Percentiles rank a stretch among this genome's conserved stretches.
phyloP scores from a whole-genome alignment of 2,113 vertebrate genomes.

The Actinemys pallida region DNA sequence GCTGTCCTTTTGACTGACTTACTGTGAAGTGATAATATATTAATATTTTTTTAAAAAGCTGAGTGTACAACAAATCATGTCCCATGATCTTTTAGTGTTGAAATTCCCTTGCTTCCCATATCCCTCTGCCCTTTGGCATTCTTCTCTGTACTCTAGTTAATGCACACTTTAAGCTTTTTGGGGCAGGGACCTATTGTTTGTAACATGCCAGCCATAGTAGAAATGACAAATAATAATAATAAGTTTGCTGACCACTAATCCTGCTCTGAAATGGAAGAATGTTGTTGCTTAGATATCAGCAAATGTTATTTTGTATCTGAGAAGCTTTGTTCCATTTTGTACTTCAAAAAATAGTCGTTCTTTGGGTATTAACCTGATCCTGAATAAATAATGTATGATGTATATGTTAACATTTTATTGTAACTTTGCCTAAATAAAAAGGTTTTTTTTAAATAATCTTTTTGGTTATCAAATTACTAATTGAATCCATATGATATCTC shows the following conservation, averaged over 20 bases:
- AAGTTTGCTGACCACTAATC: neutral
- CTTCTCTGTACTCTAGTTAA: neutral
- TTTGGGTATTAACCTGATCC: neutral
- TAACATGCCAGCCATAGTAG: neutral
- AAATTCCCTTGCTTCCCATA: neutral
- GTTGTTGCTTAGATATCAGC: neutral
- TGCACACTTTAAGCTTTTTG: neutral
- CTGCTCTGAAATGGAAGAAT: neutral
- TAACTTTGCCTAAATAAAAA: neutral
- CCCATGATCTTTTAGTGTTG: neutral
- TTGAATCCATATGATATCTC: neutral
- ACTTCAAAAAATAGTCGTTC: neutral
- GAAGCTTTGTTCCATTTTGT: neutral
- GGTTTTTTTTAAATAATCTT: neutral
- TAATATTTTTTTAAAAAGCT: neutral
- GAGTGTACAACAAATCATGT: neutral
- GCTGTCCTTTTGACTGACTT: neutral
- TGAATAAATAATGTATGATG: neutral
- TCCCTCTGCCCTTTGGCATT: neutral
- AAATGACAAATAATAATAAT: neutral
- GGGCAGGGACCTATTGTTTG: neutral
- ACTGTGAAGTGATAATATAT: neutral
- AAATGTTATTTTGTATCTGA: neutral
- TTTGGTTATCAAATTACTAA: neutral
- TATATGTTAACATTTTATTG: neutral